phyloP scores from a whole-genome alignment of 2,113 vertebrate genomes.

The Hemibagrus wyckioides region DNA sequence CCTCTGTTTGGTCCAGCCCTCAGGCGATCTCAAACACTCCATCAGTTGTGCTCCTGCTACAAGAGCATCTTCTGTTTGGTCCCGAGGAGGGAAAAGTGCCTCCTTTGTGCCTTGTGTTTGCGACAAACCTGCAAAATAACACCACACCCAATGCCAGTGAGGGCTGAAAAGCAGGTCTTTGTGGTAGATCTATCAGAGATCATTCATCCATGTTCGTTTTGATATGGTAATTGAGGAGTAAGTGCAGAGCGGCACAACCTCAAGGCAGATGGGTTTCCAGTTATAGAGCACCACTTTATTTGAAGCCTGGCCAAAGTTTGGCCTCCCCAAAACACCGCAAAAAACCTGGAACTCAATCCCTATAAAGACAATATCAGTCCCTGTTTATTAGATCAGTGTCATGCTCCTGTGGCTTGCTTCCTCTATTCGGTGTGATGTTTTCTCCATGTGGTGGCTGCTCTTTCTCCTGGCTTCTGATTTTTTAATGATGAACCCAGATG shows the following conservation, averaged over 20 bases:
- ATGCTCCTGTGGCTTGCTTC: background rate
- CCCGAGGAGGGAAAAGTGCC: constrained; percentile 40
- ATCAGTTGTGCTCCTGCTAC: constrained; percentile 70
- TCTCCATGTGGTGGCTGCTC: constrained; percentile 32
- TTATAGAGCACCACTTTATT: constrained; percentile 28
- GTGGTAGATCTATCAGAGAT: constrained; percentile 24
- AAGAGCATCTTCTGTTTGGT: constrained; percentile 63
- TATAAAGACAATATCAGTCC: constrained; percentile 18
- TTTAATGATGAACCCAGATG: constrained; percentile 52
- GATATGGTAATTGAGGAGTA: constrained; percentile 27
- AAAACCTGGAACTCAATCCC: background rate
- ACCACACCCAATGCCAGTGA: background rate
- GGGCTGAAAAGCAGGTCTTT: constrained; percentile 39
- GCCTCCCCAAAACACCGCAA: background rate
- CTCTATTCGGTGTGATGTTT: constrained; percentile 29
- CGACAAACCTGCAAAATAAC: constrained; percentile 24
- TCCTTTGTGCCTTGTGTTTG: constrained; percentile 51
- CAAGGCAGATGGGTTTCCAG: constrained; percentile 20
- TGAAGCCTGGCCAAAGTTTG: constrained; percentile 19
- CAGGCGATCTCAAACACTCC: constrained; percentile 62
- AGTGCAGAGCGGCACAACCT: background rate
- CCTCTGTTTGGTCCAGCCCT: background rate
- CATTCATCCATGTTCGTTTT: constrained; percentile 35
- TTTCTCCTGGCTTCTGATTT: background rate
- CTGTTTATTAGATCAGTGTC: constrained; percentile 16